Evolutionary conservation across 2,888 invertebrate genomes (phyloP).

Genomic region (Parnassius orleans): DNA sequence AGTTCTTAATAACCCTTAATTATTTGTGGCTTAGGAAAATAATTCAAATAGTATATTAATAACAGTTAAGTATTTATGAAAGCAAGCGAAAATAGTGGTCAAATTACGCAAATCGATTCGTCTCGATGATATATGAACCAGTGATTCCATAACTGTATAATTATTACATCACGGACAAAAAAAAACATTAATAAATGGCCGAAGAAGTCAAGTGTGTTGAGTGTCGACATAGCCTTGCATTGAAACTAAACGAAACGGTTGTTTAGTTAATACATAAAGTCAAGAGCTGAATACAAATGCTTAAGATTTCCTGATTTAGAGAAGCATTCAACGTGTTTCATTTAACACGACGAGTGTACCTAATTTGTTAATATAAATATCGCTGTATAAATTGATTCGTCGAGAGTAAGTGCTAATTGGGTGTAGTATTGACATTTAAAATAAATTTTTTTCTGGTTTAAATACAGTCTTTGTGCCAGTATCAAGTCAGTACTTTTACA

Average conservation of each 20-base stretch:
- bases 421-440: too few species aligned
- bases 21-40: not conserved
- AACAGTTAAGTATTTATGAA: not conserved
- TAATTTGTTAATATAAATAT: conserved; percentile 18
- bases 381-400: too few species aligned
- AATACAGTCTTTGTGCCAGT: too few species aligned
- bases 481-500: too few species aligned
- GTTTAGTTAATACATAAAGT: conserved; percentile 9
- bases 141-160: conserved; percentile 4
- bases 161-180: conserved; percentile 12
- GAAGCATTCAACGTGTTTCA: conserved; percentile 7
- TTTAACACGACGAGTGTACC: not conserved
- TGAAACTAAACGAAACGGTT: conserved; percentile 1
- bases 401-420: too few species aligned
- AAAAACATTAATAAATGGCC: not conserved
- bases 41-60: not conserved
- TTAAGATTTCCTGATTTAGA: conserved; percentile 8
- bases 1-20: too few species aligned
- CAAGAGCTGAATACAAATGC: conserved; percentile 6
- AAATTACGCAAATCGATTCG: conserved; percentile 3
- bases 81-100: not conserved
- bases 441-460: too few species aligned
- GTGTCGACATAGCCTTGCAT: conserved; percentile 3
- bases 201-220: not conserved
- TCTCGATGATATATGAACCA: not conserved